Conservation (phyloP, 2,113 vertebrate genomes). For the Pelecanus crispus region DNA sequence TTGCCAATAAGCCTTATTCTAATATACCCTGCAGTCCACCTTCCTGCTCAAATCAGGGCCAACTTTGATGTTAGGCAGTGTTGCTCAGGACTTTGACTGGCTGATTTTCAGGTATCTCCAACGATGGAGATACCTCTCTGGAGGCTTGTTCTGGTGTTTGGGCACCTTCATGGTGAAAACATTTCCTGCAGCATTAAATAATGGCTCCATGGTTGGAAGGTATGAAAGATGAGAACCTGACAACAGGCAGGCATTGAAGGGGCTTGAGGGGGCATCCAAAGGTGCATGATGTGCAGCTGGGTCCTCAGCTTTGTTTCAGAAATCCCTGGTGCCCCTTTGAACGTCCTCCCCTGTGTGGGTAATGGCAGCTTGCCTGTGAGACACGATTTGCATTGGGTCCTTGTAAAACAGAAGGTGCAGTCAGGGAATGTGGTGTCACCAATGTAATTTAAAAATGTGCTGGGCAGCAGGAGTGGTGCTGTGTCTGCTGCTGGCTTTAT, state of each 20-base stretch:
- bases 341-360: not conserved
- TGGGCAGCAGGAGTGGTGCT: not conserved
- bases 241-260: not conserved
- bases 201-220: not conserved
- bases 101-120: not conserved
- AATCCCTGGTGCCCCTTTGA: not conserved
- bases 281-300: not conserved
- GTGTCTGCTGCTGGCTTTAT: not conserved
- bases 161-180: not conserved
- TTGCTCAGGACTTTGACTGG: not conserved
- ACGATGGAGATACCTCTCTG: not conserved
- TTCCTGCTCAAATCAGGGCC: not conserved
- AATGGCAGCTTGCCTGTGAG: not conserved
- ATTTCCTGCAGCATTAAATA: not conserved
- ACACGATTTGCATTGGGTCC: not conserved
- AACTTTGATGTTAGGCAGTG: not conserved
- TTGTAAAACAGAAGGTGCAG: not conserved
- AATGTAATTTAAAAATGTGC: not conserved
- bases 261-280: not conserved
- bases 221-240: not conserved
- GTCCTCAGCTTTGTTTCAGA: not conserved
- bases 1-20: not conserved
- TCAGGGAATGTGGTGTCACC: not conserved
- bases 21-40: not conserved
- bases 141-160: not conserved